Conservation (phyloP, 2,888 invertebrate species). For the Schrankia costaestrigalis region DNA sequence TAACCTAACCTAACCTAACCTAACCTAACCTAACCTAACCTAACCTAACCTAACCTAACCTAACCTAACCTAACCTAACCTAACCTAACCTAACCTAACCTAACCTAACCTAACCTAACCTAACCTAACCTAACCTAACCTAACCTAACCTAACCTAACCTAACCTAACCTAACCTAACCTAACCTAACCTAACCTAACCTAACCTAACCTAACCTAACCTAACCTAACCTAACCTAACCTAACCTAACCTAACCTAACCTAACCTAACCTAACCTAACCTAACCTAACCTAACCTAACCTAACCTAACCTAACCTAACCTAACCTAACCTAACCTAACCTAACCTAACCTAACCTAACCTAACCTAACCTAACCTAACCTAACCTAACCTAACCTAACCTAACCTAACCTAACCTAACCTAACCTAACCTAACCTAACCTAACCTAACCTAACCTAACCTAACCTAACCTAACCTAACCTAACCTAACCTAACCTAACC, state of each 20-base stretch:
- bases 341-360: conserved; percentile 20
- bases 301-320: conserved; percentile 26
- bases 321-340: conserved; percentile 32
- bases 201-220: conserved; percentile 8
- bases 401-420: conserved; percentile 18
- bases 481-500: conserved; percentile 26
- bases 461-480: conserved; percentile 13
- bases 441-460: conserved; percentile 11
- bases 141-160: background rate
- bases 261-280: background rate
- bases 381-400: conserved; percentile 21
- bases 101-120: conserved; percentile 14
- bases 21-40: conserved; percentile 15
- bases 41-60: conserved; percentile 19
- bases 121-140: conserved; percentile 9
- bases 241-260: conserved; percentile 11
- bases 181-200: conserved; percentile 7
- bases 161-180: conserved; percentile 3
- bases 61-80: conserved; percentile 23
- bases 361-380: conserved; percentile 25
- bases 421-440: conserved; percentile 50
- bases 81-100: conserved; percentile 13
- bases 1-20: conserved; percentile 6
- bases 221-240: conserved; percentile 10
- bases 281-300: conserved; percentile 22